These are phyloP conservation scores for Erebia ligea DNA, from an alignment of 2,888 invertebrate species.

Conservation along the genomic window DNA sequence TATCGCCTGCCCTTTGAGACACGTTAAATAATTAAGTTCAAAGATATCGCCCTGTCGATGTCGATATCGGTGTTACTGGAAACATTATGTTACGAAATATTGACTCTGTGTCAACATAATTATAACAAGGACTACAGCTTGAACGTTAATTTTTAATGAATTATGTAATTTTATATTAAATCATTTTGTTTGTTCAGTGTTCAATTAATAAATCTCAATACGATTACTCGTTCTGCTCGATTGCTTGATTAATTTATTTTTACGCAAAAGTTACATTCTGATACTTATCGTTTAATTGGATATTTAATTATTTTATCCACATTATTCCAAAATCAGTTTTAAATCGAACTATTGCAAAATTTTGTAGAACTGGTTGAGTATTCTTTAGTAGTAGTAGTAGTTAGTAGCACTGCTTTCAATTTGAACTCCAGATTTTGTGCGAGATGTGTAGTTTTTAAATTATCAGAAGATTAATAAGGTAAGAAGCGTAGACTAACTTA, in stretches of 20 bases:
- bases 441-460: no score
- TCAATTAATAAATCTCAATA: slow-evolving; percentile 1
- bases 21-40: slow-evolving; percentile 51
- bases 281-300: background rate
- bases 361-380: no score
- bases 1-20: slow-evolving; percentile 49
- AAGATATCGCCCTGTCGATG: slow-evolving; percentile 36
- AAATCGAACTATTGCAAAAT: no score
- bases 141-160: slow-evolving; percentile 9
- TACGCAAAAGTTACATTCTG: background rate
- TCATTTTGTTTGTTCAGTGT: slow-evolving; percentile 7
- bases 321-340: background rate
- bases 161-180: slow-evolving; percentile 4
- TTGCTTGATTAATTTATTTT: slow-evolving; percentile 14
- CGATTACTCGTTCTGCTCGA: slow-evolving; percentile 1
- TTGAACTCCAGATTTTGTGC: no score
- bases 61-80: slow-evolving; percentile 39
- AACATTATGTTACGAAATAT: slow-evolving; percentile 39
- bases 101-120: slow-evolving; percentile 16
- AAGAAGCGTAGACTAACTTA: no score
- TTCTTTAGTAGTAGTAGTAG: no score
- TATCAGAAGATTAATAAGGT: no score
- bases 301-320: slow-evolving; percentile 4
- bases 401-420: no score
- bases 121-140: background rate